Base-by-base conservation (phyloP, 2,113 vertebrate genomes). In the Grammomys surdaster region DNA sequence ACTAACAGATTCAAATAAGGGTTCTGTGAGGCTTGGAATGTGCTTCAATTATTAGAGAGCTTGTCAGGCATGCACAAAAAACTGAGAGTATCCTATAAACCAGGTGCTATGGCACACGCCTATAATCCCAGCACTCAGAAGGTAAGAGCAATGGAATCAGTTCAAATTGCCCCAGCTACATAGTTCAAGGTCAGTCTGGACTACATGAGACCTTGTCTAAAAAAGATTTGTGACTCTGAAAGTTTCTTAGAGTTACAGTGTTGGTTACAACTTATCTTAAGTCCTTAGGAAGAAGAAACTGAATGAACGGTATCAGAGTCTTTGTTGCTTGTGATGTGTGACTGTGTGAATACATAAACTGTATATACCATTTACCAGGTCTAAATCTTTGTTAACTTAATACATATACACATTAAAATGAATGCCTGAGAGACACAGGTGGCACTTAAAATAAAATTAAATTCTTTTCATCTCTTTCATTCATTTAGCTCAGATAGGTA, bases 401-500 rank as follows among this genome's bases (percentile, higher is more conserved):
- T 86, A 72, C 26, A 93, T 75, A 5, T 70, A 95, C 14, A 36
- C 16, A 91, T 77, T 82, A 65, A 89, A 86, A 94, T 26, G 3
- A 43, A 60, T 31, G 56, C 31, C 24, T n/a, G 28, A 26, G 11
- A 56, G n/a, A 87, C 28, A n/a, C 2, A 91, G 22, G 65, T 69
- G 65, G 24, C 14, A 89, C 58, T 82, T 94, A n/a, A 90, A 86
- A 28, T 69, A 80, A 90, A 76, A 92, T 43, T 86, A 80, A 3
- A 63, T 48, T 48, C 60, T 94, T 97, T 95, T 94, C 72, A 91
- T 26, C 65, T 81, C 48, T 95, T 86, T 96, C 87, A 85, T 81
- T 95, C 87, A 85, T 33, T 93, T 95, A 36, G 58, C 81, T 94
- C 72, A 75, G 40, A 93, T 33, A 95, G 28, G 31, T 89, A 67